Percentiles rank a stretch among this genome's conserved stretches.
Evolutionary conservation across 2,797 vertebrate genomes (phyloP).

Genomic region (Chaunax sp.): DNA sequence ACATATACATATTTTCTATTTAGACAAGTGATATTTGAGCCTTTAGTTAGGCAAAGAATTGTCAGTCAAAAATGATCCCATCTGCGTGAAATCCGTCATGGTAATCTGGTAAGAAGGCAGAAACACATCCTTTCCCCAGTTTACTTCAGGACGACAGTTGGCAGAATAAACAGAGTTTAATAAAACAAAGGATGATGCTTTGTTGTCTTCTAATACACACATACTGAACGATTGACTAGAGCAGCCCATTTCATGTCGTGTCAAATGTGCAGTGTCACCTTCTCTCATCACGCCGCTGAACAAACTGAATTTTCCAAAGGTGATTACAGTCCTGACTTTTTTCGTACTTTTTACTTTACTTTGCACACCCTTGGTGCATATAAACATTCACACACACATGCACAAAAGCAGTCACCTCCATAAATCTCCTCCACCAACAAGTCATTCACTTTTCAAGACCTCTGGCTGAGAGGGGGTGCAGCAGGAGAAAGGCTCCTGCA

Average conservation of each 20-base stretch:
- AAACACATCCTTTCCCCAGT: conserved; percentile 1
- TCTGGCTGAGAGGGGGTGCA: conserved; percentile 48
- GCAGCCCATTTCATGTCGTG: conserved; percentile 1
- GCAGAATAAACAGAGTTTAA: not conserved
- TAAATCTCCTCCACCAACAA: conserved; percentile 35
- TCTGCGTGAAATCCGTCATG: conserved; percentile 16
- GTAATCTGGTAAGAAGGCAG: conserved; percentile 10
- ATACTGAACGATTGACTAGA: conserved; percentile 12
- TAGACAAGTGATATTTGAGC: conserved; percentile 12
- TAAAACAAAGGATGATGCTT: not conserved
- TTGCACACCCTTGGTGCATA: conserved; percentile 15
- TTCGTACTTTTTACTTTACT: conserved; percentile 13
- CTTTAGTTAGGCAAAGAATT: conserved; percentile 1
- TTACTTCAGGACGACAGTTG: not conserved
- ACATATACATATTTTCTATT: conserved; percentile 1
- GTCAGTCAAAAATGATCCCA: conserved; percentile 9
- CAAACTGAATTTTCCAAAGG: conserved; percentile 35
- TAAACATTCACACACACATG: conserved; percentile 10
- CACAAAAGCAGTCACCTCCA: conserved; percentile 23
- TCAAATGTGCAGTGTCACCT: conserved; percentile 9
- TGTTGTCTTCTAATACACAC: not conserved
- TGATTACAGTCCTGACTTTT: conserved; percentile 40
- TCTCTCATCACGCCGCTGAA: conserved; percentile 30
- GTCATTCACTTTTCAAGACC: conserved; percentile 48
- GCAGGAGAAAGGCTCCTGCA: conserved; percentile 50